These are phyloP conservation scores for Littorina saxatilis DNA, from an alignment of 1,140 invertebrate species.

Conservation along the genomic window DNA sequence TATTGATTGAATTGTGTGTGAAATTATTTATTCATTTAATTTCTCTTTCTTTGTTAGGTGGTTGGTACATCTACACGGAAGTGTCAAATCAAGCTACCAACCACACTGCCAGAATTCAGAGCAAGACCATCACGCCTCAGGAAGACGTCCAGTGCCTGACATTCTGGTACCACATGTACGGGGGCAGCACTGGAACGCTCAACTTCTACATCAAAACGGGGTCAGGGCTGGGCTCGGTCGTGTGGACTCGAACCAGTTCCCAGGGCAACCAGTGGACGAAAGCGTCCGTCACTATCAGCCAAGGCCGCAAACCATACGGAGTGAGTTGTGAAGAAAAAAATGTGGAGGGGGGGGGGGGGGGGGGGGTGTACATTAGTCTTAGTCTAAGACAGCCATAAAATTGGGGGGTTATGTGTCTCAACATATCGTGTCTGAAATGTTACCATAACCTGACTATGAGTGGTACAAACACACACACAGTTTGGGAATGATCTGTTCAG, in stretches of 20 bases:
- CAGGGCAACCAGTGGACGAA: slow-evolving; percentile 72
- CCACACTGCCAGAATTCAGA: slow-evolving; percentile 30
- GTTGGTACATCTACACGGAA: slow-evolving; percentile 62
- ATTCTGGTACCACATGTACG: slow-evolving; percentile 75
- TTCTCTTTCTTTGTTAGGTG: slow-evolving; percentile 49
- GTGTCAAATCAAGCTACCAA: slow-evolving; percentile 35
- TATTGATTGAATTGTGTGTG: too few relatives aligned
- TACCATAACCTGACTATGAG: too few relatives aligned
- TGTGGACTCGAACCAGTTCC: slow-evolving; percentile 65
- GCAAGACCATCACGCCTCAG: slow-evolving; percentile 35
- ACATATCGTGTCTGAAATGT: too few relatives aligned
- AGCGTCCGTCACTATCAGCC: slow-evolving; percentile 55
- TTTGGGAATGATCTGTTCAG: too few relatives aligned
- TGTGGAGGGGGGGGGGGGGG: too few relatives aligned
- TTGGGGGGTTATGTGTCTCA: too few relatives aligned
- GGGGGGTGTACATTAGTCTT: too few relatives aligned
- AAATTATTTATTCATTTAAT: too few relatives aligned
- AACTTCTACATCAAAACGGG: slow-evolving; percentile 54
- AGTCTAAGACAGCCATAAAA: background rate
- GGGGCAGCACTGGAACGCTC: slow-evolving; percentile 60
- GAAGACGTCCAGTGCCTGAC: slow-evolving; percentile 60
- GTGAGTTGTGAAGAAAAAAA: slow-evolving; percentile 22
- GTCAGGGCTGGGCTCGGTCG: slow-evolving; percentile 48
- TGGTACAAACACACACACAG: too few relatives aligned
- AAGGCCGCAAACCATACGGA: slow-evolving; percentile 35